phyloP scores from a whole-genome alignment of 2,797 vertebrate species.

The Potorous gilbertii region DNA sequence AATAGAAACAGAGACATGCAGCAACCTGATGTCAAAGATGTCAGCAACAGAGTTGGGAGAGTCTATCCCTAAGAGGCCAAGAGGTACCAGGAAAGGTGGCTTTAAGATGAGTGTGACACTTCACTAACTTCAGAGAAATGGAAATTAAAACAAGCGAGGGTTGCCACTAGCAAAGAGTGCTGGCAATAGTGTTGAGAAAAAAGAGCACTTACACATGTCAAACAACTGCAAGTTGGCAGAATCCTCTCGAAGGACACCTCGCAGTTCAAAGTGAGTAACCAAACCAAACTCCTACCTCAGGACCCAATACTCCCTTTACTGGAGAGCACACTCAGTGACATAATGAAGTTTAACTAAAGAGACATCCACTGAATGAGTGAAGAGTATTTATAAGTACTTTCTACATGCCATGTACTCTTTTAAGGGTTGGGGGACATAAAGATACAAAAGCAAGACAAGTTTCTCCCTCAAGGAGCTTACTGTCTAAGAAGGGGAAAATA shows the following conservation, averaged over 20 bases:
- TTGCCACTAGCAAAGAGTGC: not conserved
- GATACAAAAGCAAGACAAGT: not conserved
- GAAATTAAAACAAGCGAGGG: not conserved
- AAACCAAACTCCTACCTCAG: not conserved
- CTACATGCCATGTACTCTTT: not conserved
- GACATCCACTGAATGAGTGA: not conserved
- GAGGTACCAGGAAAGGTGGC: not conserved
- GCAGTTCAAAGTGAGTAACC: not conserved
- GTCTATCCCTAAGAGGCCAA: constrained; percentile 7
- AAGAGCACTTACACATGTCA: not conserved
- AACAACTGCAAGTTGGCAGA: not conserved
- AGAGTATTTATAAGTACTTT: not conserved
- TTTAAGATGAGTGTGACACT: not conserved
- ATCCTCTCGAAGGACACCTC: not conserved
- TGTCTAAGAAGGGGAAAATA: not conserved
- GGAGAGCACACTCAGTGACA: not conserved
- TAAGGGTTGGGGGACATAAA: not conserved
- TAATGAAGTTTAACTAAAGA: not conserved
- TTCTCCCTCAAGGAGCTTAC: not conserved
- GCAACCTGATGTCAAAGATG: constrained; percentile 27
- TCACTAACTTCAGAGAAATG: not conserved
- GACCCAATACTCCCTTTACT: not conserved
- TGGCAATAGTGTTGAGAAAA: not conserved
- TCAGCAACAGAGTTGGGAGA: not conserved
- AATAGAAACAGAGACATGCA: constrained; percentile 62